phyloP scores from a whole-genome alignment of 2,113 vertebrate species.

The Thryonomys swinderianus region DNA sequence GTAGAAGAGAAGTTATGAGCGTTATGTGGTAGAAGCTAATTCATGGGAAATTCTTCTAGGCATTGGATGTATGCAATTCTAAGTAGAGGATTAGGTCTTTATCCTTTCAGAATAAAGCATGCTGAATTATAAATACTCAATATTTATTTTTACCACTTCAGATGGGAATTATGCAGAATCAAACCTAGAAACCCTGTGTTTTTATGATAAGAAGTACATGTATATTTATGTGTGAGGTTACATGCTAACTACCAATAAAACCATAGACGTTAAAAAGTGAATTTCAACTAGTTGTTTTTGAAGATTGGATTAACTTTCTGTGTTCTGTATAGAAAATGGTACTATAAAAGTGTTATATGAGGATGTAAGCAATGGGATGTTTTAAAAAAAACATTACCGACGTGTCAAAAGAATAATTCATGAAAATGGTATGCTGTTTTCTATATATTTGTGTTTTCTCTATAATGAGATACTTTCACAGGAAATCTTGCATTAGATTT shows the following conservation, averaged over 20 bases:
- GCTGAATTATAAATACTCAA: not conserved
- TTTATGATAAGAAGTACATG: not conserved
- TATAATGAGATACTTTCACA: not conserved
- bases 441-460: not conserved
- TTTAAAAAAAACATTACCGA: not conserved
- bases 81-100: constrained; percentile 10
- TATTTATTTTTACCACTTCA: not conserved
- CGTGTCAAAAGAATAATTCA: not conserved
- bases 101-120: not conserved
- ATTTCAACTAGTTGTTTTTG: not conserved
- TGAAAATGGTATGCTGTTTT: not conserved
- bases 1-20: not conserved
- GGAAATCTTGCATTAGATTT: not conserved
- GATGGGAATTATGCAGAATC: not conserved
- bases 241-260: not conserved
- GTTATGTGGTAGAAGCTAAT: not conserved
- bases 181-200: not conserved
- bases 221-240: not conserved
- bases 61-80: not conserved
- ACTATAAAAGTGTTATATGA: not conserved
- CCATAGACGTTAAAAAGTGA: not conserved
- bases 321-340: not conserved
- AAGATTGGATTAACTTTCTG: not conserved
- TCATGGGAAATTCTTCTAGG: not conserved
- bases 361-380: not conserved